Evolutionary conservation across 2,797 vertebrate genomes (phyloP), one percentile per base, ranked within the genome.

Genomic region (Spinibarbus caldwelli): DNA sequence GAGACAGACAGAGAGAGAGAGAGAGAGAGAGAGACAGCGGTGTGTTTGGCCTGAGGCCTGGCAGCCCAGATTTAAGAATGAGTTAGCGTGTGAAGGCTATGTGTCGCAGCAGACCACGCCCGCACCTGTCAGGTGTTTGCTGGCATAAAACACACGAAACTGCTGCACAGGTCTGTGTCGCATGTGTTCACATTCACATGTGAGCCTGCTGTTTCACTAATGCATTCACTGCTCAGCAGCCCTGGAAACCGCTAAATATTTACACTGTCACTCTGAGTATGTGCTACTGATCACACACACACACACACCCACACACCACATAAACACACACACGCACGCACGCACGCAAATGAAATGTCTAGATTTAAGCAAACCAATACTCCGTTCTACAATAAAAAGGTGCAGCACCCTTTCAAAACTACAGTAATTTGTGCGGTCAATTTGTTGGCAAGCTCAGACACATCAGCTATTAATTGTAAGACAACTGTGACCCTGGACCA

Each of bases 71-170:
- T 96, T 95, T 95, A 95, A 95, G 95, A 96, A 96, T 95, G 95
- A 95, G 93, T 93, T 96, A 93, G 95, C 95, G 95, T 96, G 95
- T 96, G 93, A 96, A 95, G 95, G 91, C 94, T 93, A 93, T 94
- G 94, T 94, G 90, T 95, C 73, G 90, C 91, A 89, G 91, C 91
- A 89, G 91, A 93, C 94, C 94, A 95, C 95, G 92, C 95, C 95
- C 91, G 94, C 93, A 94, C 95, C 94, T 95, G 94, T 95, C 95
- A 96, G 95, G 94, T 95, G 94, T 31, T 31, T 15, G 1, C 62
- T 29, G 14, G 45, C 15, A 47, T 47, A 4, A 47, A 47, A 47
- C 45, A 14, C 45, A 92, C 94, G 82, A 4, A 82, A 59, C 67
- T 31, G 34, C 29, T 77, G 19, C 14, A 38, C 41, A 83, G 66